These are phyloP conservation scores for Epinephelus malabaricus DNA, from an alignment of 2,797 vertebrate species.

Conservation along the genomic window DNA sequence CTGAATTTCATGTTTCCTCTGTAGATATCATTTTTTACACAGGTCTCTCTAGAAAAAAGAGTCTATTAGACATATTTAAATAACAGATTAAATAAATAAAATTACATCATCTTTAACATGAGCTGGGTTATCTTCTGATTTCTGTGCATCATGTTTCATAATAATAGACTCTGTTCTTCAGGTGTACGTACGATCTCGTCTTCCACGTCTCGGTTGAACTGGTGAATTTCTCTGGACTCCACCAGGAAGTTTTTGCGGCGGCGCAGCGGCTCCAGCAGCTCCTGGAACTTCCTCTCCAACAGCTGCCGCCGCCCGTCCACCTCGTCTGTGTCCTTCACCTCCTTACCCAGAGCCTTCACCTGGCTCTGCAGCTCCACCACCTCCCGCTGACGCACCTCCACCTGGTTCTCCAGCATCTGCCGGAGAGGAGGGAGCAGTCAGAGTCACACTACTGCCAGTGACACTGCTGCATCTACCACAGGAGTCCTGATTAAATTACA, in stretches of 20 bases:
- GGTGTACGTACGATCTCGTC: constrained; percentile 92
- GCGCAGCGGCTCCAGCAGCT: constrained; percentile 90
- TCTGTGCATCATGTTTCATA: too few relatives aligned
- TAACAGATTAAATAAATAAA: too few relatives aligned
- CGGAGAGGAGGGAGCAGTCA: background rate
- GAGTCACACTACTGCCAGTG: too few relatives aligned
- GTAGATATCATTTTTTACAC: too few relatives aligned
- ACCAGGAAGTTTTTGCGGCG: constrained; percentile 86
- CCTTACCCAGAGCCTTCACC: constrained; percentile 90
- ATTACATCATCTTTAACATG: too few relatives aligned
- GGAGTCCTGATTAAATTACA: too few relatives aligned
- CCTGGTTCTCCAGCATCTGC: constrained; percentile 96
- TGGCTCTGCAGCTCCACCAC: constrained; percentile 93
- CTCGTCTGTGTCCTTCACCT: constrained; percentile 92
- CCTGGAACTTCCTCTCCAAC: constrained; percentile 91
- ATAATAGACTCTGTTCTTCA: too few relatives aligned
- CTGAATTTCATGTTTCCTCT: too few relatives aligned
- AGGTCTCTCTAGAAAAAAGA: background rate
- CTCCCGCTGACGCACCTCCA: constrained; percentile 94
- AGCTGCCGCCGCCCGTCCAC: constrained; percentile 90
- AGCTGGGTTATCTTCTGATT: too few relatives aligned
- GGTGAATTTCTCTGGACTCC: constrained; percentile 94
- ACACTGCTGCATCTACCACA: too few relatives aligned
- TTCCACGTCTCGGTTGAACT: constrained; percentile 94
- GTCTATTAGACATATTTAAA: too few relatives aligned